Evolutionary conservation across 2,888 invertebrate species (phyloP), one percentile per base, ranked within the genome.

Genomic region (Leptogaster cylindrica): DNA sequence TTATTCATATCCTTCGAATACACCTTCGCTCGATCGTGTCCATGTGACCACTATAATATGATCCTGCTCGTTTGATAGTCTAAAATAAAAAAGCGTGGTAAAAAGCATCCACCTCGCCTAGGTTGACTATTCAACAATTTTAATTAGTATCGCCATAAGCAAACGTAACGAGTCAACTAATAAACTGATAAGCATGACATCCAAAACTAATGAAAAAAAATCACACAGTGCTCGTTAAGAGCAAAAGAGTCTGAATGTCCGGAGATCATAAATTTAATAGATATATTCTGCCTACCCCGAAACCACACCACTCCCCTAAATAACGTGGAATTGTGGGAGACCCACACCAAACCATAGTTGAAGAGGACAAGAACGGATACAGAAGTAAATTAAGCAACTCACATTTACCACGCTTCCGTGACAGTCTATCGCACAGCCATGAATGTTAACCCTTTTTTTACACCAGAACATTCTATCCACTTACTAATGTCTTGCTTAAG

Each of bases 211-310:
- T 61, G 41, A 61, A 61, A 25, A 28, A 61, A 61, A 61, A 61
- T 61, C 61, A 44, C 61, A 61, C 8, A 44, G 14, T 18, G 61
- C 44, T 44, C 44, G 41, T 41, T 61, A 44, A 61, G 44, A 44
- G 44, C 44, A 18, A 61, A 61, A 61, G n/a, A n/a, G 12, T 31
- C 44, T 28, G 44, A 44, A 25, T 61, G 55, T 25, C 28, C 27
- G 36, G 28, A 44, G 61, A 61, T 61, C 61, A 61, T 61, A 61
- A 61, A 61, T 61, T 61, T 61, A 12, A 55, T 8, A 55, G 36
- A 55, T 55, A 55, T 39, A n/a, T n/a, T n/a, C n/a, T n/a, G n/a
- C n/a, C 36, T 39, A 16, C 18, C 27, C 44, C 28, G 27, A 14
- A 27, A 27, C 44, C 16, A 27, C 28, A 28, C 61, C 61, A 44